A percentile compares a stretch with the other conserved stretches of the same genome.
Evolutionary conservation across 1,140 invertebrate genomes (phyloP).

Genomic region (Asbolus verrucosus): DNA sequence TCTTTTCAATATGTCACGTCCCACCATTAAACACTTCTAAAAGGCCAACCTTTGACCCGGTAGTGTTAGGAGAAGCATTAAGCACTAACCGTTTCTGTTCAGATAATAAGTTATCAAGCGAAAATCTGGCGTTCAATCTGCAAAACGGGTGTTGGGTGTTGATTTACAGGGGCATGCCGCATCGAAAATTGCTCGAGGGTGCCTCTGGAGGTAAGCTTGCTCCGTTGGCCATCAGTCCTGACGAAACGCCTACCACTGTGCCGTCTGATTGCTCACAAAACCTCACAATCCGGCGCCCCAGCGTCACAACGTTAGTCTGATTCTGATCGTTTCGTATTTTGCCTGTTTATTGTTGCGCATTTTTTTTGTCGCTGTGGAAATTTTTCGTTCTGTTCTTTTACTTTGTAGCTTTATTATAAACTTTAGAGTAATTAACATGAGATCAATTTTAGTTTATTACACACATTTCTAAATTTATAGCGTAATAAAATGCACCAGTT

Average conservation of each 20-base stretch:
- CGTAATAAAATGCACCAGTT: constrained; percentile 22
- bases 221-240: constrained; percentile 68
- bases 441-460: constrained; percentile 22
- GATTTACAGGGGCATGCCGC: constrained; percentile 66
- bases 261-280: constrained; percentile 53
- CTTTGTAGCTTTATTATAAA: constrained; percentile 19
- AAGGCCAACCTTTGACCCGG: background rate
- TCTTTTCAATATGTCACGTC: too few species aligned
- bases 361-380: constrained; percentile 41
- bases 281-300: constrained; percentile 59
- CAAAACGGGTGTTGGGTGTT: constrained; percentile 57
- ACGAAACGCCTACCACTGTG: constrained; percentile 53
- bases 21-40: too few species aligned
- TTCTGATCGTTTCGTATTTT: constrained; percentile 46
- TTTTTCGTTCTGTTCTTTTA: constrained; percentile 17
- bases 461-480: constrained; percentile 18
- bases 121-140: constrained; percentile 3
- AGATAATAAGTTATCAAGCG: background rate
- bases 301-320: constrained; percentile 63
- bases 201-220: constrained; percentile 68
- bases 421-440: constrained; percentile 14
- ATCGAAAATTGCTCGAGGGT: constrained; percentile 70
- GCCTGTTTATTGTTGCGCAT: constrained; percentile 34
- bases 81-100: constrained; percentile 16
- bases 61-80: too few species aligned